Evolutionary conservation across 2,888 invertebrate species (phyloP).

Genomic region (Oithona nana): DNA sequence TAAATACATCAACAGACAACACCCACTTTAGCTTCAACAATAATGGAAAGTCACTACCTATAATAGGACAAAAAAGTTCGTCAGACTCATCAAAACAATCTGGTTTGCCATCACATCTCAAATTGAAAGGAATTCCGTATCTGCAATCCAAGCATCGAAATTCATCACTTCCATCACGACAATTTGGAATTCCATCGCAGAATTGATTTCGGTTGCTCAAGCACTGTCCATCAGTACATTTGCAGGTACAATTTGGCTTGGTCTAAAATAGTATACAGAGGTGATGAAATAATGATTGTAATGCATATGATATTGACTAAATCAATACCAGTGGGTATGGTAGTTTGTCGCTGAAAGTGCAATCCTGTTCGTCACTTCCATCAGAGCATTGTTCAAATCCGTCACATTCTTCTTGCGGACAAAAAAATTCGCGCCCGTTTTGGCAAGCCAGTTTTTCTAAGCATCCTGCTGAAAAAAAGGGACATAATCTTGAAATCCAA

Average conservation of each 20-base stretch:
- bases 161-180: conserved; percentile 7
- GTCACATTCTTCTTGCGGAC: background rate
- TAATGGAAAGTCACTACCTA: too few species aligned
- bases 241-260: too few species aligned
- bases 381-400: background rate
- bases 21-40: too few species aligned
- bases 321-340: too few species aligned
- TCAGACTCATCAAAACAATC: background rate
- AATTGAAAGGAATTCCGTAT: background rate
- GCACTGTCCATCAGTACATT: too few species aligned
- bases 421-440: background rate
- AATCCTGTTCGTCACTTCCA: conserved; percentile 6
- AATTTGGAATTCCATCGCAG: background rate
- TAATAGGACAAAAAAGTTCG: background rate
- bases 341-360: background rate
- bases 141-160: background rate
- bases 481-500: too few species aligned
- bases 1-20: too few species aligned
- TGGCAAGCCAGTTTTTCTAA: background rate
- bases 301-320: too few species aligned
- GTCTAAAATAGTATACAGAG: too few species aligned
- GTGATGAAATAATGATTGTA: too few species aligned
- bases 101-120: background rate
- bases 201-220: too few species aligned
- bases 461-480: background rate